These are phyloP conservation scores for Littorina saxatilis DNA, from an alignment of 1,140 invertebrate species.

Conservation along the genomic window DNA sequence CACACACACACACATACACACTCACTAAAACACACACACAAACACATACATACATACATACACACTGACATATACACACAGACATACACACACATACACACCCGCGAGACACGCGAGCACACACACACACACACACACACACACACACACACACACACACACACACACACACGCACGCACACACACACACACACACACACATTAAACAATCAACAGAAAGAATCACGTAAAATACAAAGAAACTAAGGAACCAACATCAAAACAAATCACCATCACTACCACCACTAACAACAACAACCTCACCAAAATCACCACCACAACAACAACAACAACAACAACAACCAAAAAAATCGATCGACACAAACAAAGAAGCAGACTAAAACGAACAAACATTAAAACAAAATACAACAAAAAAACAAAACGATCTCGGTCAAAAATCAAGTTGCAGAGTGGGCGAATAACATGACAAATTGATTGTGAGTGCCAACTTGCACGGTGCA, in stretches of 20 bases:
- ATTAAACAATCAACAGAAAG: not conserved
- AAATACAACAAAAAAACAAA: not conserved
- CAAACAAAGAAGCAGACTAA: too few species aligned
- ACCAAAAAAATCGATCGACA: not conserved
- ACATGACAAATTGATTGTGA: too few species aligned
- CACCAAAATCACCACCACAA: not conserved
- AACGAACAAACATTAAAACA: not conserved
- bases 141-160: constrained; percentile 15
- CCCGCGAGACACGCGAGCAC: too few species aligned
- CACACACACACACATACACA: too few species aligned
- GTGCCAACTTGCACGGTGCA: too few species aligned
- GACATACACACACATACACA: not conserved
- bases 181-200: not conserved
- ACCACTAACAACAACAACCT: not conserved
- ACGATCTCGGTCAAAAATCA: not conserved
- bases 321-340: not conserved
- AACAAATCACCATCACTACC: not conserved
- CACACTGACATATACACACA: too few species aligned
- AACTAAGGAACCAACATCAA: not conserved
- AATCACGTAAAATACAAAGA: not conserved
- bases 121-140: constrained; percentile 10
- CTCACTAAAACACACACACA: too few species aligned
- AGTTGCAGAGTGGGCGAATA: too few species aligned
- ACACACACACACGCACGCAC: not conserved
- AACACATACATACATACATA: too few species aligned